A percentile compares a stretch with the other conserved stretches of the same genome.
These are phyloP conservation scores for Crossocerus cetratus DNA, from an alignment of 2,888 invertebrate genomes.

Conservation along the genomic window DNA sequence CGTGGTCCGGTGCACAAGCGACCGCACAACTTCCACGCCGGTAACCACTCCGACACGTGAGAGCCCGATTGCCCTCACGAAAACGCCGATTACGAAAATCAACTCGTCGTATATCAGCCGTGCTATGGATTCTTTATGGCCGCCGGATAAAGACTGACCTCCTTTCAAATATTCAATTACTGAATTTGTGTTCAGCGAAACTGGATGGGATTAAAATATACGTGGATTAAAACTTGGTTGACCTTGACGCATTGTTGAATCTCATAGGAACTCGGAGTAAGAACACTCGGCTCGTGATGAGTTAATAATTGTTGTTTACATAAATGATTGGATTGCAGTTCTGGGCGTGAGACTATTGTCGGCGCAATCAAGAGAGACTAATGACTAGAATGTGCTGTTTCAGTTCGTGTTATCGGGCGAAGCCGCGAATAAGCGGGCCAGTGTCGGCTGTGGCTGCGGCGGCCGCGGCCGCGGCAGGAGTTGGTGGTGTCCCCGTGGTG, in stretches of 20 bases:
- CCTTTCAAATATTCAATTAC: too few species aligned
- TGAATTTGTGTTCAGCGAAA: too few species aligned
- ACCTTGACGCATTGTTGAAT: too few species aligned
- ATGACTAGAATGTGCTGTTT: constrained; percentile 38
- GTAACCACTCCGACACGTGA: constrained; percentile 45
- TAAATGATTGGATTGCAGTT: not conserved
- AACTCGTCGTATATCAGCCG: not conserved
- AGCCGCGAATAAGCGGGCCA: constrained; percentile 83
- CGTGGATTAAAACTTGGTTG: too few species aligned
- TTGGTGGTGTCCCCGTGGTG: constrained; percentile 91
- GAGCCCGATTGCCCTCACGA: constrained; percentile 13
- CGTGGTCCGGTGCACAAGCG: constrained; percentile 40
- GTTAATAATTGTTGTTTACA: too few species aligned
- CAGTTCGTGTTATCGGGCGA: constrained; percentile 81
- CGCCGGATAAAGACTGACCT: too few species aligned
- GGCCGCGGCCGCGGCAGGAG: constrained; percentile 82
- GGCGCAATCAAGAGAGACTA: not conserved
- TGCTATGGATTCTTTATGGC: not conserved
- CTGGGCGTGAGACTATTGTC: not conserved
- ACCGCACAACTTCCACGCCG: constrained; percentile 17
- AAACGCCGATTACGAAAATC: constrained; percentile 27
- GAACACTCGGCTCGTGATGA: too few species aligned
- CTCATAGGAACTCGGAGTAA: too few species aligned
- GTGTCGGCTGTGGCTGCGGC: constrained; percentile 86
- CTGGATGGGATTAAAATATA: too few species aligned